Evolutionary conservation across 92 coral and sea anemone species (phyloP), one percentile per base, ranked within the genome.

Genomic region (Hydrozoanthus gracilis): DNA sequence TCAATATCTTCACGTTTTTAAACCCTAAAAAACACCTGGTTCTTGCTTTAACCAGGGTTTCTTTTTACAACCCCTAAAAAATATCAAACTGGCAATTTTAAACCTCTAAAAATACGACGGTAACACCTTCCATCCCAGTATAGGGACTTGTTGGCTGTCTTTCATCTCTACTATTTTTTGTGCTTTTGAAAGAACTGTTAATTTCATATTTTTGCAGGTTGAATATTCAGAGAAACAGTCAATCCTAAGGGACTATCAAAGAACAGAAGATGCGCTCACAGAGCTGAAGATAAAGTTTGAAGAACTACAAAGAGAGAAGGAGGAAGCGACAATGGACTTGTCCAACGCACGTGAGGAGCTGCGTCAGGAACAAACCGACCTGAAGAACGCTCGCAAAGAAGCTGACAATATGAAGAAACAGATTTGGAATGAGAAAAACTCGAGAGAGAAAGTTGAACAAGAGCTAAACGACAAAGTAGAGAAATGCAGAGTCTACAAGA

Each of bases 281-380:
- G 97, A 96, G 16, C 82, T 93, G 49, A 95, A 88, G 71, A 10
- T 92, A 56, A 96, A 91, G 77, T 89, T 91, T 45, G 98, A 93
- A 5, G 98, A 96, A 71, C 82, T 88, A 54, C 72, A 95, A 77
- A 96, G 92, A 51, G 98, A 96, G 70, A 95, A 92, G 54, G 98
- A 95, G 79, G 95, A 95, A 76, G 76, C 83, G 45, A 91, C 89
- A 75, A 82, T 92, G 8, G 98, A 96, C 44, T 76, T 96, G 87
- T 91, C 90, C 50, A 77, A 88, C 9, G 80, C 89, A 4, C 88
- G 95, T 8, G 99, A 96, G 52, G 98, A 93, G 66, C 64, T 90
- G 17, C 76, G 93, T 6, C 98, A 92, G 8, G 93, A 90, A 14
- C 95, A 92, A 12, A 48, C 92, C 4, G 98, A 96, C 50, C 74